Evolutionary conservation across 1,140 invertebrate species (phyloP).

Genomic region (Drosophila kurseongensis): DNA sequence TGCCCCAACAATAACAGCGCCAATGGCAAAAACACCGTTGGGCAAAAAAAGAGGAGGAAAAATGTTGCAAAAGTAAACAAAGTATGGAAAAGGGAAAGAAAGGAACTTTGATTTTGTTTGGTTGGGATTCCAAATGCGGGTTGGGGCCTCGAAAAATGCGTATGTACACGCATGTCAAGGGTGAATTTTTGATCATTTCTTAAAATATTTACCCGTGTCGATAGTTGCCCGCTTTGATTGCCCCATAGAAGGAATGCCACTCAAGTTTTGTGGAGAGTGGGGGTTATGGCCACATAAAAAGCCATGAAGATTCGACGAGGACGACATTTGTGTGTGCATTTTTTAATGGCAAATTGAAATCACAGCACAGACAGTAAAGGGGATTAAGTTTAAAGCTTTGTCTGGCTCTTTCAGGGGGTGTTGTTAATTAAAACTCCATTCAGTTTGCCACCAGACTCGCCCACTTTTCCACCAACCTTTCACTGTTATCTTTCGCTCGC

Average conservation of each 20-base stretch:
- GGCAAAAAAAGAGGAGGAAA: conserved; percentile 22
- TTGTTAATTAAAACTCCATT: conserved; percentile 56
- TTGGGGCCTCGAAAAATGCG: conserved; percentile 7
- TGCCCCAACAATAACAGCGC: conserved; percentile 44
- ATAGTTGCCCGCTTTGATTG: conserved; percentile 38
- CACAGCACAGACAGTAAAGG: conserved; percentile 37
- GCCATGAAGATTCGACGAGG: conserved; percentile 2
- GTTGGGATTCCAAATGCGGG: conserved; percentile 28
- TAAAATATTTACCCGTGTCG: conserved; percentile 25
- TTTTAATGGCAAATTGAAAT: conserved; percentile 52
- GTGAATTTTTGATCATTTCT: conserved; percentile 36
- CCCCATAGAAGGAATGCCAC: conserved; percentile 13
- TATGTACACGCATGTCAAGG: conserved; percentile 34
- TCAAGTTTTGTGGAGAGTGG: conserved; percentile 6
- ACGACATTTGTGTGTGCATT: conserved; percentile 18
- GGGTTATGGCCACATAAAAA: neutral
- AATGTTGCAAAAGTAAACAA: conserved; percentile 67
- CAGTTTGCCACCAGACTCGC: conserved; percentile 19
- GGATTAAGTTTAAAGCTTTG: conserved; percentile 41
- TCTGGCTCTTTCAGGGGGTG: conserved; percentile 15
- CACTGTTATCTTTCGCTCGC: conserved; percentile 22
- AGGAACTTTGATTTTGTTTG: conserved; percentile 68
- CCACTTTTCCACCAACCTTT: conserved; percentile 1
- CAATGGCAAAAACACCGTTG: conserved; percentile 28
- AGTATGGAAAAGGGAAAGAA: conserved; percentile 64